Percentiles rank a stretch among this genome's conserved stretches.
Conservation (phyloP, 2,888 invertebrate genomes). For the Pachliopta kotzebuea region DNA sequence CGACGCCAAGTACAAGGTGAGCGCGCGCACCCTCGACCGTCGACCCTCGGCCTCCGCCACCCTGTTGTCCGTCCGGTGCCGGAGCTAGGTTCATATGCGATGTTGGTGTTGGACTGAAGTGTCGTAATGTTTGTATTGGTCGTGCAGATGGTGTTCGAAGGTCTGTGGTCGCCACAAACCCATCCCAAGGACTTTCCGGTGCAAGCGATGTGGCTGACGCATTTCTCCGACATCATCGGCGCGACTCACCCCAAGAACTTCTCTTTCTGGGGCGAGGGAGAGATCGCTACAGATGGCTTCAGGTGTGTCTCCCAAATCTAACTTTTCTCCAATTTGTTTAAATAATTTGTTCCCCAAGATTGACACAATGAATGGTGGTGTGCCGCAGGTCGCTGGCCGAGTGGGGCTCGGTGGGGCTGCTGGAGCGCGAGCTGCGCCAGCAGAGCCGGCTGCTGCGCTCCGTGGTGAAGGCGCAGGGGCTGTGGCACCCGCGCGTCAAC, state of each 20-base stretch:
- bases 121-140: not conserved
- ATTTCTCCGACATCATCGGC: conserved; percentile 98
- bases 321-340: no score
- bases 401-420: conserved; percentile 92
- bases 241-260: conserved; percentile 94
- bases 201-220: conserved; percentile 91
- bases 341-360: no score
- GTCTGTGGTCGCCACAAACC: conserved; percentile 96
- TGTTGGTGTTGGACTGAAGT: no score
- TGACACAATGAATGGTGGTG: no score
- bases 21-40: no score
- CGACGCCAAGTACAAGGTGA: conserved; percentile 95
- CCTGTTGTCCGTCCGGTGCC: not conserved
- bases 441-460: conserved; percentile 89
- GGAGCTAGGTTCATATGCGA: no score
- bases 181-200: conserved; percentile 98
- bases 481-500: conserved; percentile 95
- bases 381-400: conserved; percentile 83
- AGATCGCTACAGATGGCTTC: conserved; percentile 93
- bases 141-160: conserved; percentile 89
- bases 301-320: conserved; percentile 65
- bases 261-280: conserved; percentile 95
- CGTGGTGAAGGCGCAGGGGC: conserved; percentile 92
- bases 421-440: conserved; percentile 94
- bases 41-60: no score